Evolutionary conservation across 2,113 vertebrate species (phyloP), one percentile per base, ranked within the genome.

Genomic region (Hoplias malabaricus): DNA sequence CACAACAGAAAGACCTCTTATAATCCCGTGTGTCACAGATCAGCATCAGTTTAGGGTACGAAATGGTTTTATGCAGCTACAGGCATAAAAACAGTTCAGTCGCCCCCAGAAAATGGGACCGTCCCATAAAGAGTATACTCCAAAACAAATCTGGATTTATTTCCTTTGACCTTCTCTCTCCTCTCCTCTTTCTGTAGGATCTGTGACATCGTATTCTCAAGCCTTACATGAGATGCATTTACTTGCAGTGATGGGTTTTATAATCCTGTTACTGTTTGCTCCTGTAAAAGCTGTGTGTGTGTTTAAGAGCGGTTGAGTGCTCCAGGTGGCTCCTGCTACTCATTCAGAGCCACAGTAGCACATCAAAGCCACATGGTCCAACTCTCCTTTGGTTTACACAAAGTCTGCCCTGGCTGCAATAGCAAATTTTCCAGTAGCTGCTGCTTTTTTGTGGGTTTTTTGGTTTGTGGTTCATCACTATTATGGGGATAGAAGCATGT

Each of bases 171-270:
- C 12, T 8, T n/a, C 16, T 12, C 33, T 34, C 57, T 13, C 12
- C 14, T 4, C 7, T 7, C 33, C 46, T 61, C 14, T 61, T 46
- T 50, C 33, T 53, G 31, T 3, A 7, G 11, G 38, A 19, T 19
- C 7, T 7, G 11, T 43, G 62, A 36, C 46, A 40, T 67, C 29
- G 16, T 61, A 46, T 46, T 57, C 25, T 13, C 25, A 10, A n/a
- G 57, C 29, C 69, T 89, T 90, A 74, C 78, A 54, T 88, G 87
- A 91, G 73, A 48, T 57, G 40, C 56, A 38, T 80, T 83, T 68
- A 79, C 87, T 84, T 86, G 84, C 83, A 54, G 57, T 72, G 87
- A 86, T 85, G 83, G 85, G 80, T 87, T 89, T 89, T 88, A 85
- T 85, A 86, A 87, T 84, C 81, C 80, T 82, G 80, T 31, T 84